These are phyloP conservation scores for Lasioglossum pauxillum DNA, from an alignment of 2,888 invertebrate genomes.

Conservation along the genomic window DNA sequence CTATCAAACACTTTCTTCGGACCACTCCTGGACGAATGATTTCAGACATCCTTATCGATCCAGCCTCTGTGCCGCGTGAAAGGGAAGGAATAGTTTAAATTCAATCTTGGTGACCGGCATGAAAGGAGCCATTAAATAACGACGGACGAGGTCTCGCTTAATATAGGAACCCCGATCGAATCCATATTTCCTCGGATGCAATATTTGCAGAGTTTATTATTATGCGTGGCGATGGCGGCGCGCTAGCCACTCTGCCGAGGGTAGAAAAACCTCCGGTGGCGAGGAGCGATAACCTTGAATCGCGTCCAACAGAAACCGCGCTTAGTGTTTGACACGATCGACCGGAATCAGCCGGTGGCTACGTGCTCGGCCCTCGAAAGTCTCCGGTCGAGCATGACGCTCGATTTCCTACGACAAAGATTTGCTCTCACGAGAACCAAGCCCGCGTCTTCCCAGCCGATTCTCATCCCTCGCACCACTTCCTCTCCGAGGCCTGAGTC, in stretches of 20 bases:
- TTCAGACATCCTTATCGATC: background rate
- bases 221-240: background rate
- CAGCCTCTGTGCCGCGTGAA: background rate
- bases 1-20: too few species aligned
- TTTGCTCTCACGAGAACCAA: conserved; percentile 77
- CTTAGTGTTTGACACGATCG: conserved; percentile 74
- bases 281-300: conserved; percentile 49
- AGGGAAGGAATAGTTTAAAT: background rate
- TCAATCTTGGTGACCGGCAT: background rate
- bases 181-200: background rate
- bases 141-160: background rate
- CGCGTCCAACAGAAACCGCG: conserved; percentile 61
- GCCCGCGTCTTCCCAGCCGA: conserved; percentile 41
- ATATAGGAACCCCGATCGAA: background rate
- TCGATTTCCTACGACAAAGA: conserved; percentile 81
- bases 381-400: conserved; percentile 76
- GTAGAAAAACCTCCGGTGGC: background rate
- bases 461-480: conserved; percentile 36
- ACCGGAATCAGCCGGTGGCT: conserved; percentile 69
- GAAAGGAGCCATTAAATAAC: background rate
- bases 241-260: conserved; percentile 11
- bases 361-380: conserved; percentile 71
- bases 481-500: background rate
- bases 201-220: conserved; percentile 21
- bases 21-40: too few species aligned